Evolutionary conservation across 2,113 vertebrate genomes (phyloP).

Genomic region (Xenopus borealis): DNA sequence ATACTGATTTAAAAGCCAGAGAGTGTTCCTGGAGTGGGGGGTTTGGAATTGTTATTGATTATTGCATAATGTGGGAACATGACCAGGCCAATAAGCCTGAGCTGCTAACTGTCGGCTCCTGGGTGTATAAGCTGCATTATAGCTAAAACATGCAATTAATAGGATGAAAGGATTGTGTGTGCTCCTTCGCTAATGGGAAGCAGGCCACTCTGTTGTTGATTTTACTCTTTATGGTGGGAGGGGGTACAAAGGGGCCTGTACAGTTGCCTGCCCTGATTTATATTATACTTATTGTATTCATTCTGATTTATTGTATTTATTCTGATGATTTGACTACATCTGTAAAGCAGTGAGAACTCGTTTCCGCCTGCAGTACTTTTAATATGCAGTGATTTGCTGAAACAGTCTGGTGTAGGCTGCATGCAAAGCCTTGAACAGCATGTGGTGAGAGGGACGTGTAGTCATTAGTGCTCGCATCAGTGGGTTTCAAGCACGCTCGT

Average conservation of each 20-base stretch:
- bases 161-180: slow-evolving; percentile 21
- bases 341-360: neutral
- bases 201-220: slow-evolving; percentile 2
- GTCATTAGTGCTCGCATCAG: slow-evolving; percentile 11
- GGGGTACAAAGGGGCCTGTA: slow-evolving; percentile 4
- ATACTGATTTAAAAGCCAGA: too few species aligned
- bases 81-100: neutral
- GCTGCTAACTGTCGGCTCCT: neutral
- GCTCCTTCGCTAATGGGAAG: slow-evolving; percentile 9
- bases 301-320: neutral
- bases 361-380: slow-evolving; percentile 6
- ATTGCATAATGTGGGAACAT: too few species aligned
- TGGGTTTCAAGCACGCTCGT: slow-evolving; percentile 12
- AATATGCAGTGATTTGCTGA: neutral
- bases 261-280: neutral
- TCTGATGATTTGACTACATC: neutral
- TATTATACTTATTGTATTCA: neutral
- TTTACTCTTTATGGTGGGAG: slow-evolving; percentile 5
- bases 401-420: neutral
- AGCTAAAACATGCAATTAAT: slow-evolving; percentile 16
- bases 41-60: too few species aligned
- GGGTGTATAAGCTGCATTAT: slow-evolving; percentile 5
- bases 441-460: slow-evolving; percentile 34
- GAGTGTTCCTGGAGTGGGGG: too few species aligned
- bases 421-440: slow-evolving; percentile 1